Percentiles rank a stretch among this genome's conserved stretches.
Evolutionary conservation across 2,888 invertebrate genomes (phyloP).

Genomic region (Ellobium chinense): DNA sequence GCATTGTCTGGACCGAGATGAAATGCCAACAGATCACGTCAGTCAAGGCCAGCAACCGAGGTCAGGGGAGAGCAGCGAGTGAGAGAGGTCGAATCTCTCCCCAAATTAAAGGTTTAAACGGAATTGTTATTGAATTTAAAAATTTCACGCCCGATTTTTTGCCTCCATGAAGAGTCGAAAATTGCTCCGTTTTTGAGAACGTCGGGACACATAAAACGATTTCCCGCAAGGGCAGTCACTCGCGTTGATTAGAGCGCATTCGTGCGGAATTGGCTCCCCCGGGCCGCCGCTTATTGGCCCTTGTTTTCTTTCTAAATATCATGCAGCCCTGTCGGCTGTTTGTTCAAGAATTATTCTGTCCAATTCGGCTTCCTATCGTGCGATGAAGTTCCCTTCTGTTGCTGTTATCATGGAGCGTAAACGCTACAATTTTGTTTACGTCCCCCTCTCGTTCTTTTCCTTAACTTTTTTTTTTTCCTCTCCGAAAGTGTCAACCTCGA

Average conservation of each 20-base stretch:
- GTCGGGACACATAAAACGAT: not conserved
- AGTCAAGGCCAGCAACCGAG: not conserved
- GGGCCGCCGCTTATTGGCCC: not conserved
- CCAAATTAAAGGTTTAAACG: not conserved
- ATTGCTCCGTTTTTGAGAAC: not conserved
- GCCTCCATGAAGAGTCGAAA: not conserved
- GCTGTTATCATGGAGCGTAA: not conserved
- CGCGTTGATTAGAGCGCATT: not conserved
- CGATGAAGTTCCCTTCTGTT: not conserved
- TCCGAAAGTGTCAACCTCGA: too few relatives aligned
- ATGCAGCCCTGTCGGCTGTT: not conserved
- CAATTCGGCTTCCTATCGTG: not conserved
- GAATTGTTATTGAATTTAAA: not conserved
- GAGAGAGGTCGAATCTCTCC: not conserved
- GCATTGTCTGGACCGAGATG: too few relatives aligned
- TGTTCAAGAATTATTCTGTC: not conserved
- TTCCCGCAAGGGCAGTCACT: not conserved
- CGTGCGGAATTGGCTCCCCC: not conserved
- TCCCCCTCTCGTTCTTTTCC: not conserved
- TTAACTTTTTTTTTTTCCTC: not conserved
- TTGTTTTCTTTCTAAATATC: conserved; percentile 1
- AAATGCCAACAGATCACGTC: not conserved
- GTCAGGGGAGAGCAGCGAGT: not conserved
- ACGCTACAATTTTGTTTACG: not conserved
- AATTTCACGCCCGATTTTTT: not conserved